Percentiles rank a stretch among this genome's conserved stretches.
Evolutionary conservation across 2,113 vertebrate genomes (phyloP).

Genomic region (Cephalophus harveyi): DNA sequence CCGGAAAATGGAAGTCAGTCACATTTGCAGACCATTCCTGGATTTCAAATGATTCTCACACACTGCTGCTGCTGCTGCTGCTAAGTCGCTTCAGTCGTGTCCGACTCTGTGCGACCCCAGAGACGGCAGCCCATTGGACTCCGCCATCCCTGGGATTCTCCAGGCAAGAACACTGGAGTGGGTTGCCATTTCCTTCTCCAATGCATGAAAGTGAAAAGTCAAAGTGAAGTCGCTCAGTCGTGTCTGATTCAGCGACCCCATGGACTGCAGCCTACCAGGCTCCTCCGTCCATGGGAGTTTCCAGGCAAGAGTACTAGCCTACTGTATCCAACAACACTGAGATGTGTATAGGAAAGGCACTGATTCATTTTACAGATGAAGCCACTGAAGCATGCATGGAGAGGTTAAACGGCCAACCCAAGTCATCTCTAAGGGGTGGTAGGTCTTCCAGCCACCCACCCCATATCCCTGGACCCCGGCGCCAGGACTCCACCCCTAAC

Average conservation of each 20-base stretch:
- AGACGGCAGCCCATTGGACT: no score
- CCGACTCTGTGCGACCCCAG: no score
- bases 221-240: no score
- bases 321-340: background rate
- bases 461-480: background rate
- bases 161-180: no score
- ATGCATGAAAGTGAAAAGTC: no score
- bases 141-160: no score
- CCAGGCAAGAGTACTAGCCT: background rate
- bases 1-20: background rate
- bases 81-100: no score
- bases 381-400: background rate
- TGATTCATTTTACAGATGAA: background rate
- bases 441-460: background rate
- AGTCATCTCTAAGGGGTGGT: background rate
- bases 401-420: background rate
- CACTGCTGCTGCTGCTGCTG: no score
- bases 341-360: background rate
- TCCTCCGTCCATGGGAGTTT: no score
- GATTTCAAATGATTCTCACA: background rate
- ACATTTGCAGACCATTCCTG: background rate
- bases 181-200: no score
- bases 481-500: background rate
- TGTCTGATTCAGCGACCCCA: no score
- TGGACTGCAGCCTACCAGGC: no score